Percentiles rank a stretch among this genome's conserved stretches.
Evolutionary conservation across 2,888 invertebrate species (phyloP).

Genomic region (Macaria notata): DNA sequence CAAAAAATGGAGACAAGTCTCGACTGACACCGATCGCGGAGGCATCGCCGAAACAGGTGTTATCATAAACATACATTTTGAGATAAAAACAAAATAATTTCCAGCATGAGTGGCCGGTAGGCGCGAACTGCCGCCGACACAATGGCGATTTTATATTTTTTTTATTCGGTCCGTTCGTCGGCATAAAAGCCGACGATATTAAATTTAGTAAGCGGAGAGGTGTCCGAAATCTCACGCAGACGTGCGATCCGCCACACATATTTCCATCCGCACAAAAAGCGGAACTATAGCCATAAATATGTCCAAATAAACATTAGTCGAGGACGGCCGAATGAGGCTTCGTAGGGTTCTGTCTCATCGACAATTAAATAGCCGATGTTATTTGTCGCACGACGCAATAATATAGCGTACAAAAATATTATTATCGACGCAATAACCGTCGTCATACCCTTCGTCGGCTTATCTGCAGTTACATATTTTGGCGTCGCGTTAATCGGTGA

Average conservation of each 20-base stretch:
- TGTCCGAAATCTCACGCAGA: constrained; percentile 82
- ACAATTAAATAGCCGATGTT: constrained; percentile 38
- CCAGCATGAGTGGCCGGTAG: constrained; percentile 76
- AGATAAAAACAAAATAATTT: constrained; percentile 81
- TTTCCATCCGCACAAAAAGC: constrained; percentile 82
- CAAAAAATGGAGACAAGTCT: constrained; percentile 78
- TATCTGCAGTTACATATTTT: constrained; percentile 12
- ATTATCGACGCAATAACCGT: constrained; percentile 7
- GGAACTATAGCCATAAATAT: constrained; percentile 83
- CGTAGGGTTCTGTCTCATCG: constrained; percentile 58
- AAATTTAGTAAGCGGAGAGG: constrained; percentile 82
- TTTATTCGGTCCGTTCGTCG: constrained; percentile 67
- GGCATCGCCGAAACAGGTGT: constrained; percentile 82
- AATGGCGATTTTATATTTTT: constrained; percentile 79
- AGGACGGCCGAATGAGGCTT: constrained; percentile 62
- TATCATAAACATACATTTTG: constrained; percentile 83
- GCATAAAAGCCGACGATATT: constrained; percentile 79
- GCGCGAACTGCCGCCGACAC: constrained; percentile 81
- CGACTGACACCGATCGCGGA: constrained; percentile 79
- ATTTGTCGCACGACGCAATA: constrained; percentile 6
- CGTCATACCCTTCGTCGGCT: constrained; percentile 15
- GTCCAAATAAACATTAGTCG: constrained; percentile 82
- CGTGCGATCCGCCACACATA: constrained; percentile 84
- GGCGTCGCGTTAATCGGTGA: constrained; percentile 15
- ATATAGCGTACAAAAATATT: constrained; percentile 7